Conservation (phyloP, 64 coral and sea anemone species). For the Exaiptasia diaphana region DNA sequence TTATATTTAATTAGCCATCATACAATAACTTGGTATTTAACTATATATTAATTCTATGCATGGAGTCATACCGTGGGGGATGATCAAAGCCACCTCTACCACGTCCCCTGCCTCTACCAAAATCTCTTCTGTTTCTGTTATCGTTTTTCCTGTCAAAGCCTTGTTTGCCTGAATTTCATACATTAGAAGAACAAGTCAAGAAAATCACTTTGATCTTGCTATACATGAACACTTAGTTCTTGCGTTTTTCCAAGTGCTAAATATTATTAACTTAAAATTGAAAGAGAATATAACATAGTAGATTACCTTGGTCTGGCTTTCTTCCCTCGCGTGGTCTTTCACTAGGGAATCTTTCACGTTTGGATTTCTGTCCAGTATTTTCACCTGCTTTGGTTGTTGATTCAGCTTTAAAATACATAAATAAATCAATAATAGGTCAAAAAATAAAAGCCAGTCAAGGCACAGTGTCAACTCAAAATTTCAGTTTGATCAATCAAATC, state of each 20-base stretch:
- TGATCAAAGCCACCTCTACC: constrained; percentile 22
- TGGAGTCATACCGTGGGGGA: neutral
- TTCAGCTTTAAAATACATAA: too few species aligned
- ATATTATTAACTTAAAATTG: neutral
- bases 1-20: too few species aligned
- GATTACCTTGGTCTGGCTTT: neutral
- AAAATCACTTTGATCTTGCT: neutral
- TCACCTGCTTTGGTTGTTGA: neutral
- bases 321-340: neutral
- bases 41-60: neutral
- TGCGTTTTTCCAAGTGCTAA: neutral
- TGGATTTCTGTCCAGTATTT: neutral
- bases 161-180: constrained; percentile 7
- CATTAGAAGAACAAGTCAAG: neutral
- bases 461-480: too few species aligned
- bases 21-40: neutral
- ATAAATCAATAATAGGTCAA: too few species aligned
- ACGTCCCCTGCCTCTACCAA: constrained; percentile 32
- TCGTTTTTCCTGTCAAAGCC: constrained; percentile 32
- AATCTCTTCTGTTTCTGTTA: constrained; percentile 53
- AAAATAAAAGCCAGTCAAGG: too few species aligned
- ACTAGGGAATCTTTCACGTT: neutral
- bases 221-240: too few species aligned
- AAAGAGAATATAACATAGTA: neutral
- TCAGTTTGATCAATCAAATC: too few species aligned